These are phyloP conservation scores for Crepidodera aurea DNA, from an alignment of 2,888 invertebrate species.

Conservation along the genomic window DNA sequence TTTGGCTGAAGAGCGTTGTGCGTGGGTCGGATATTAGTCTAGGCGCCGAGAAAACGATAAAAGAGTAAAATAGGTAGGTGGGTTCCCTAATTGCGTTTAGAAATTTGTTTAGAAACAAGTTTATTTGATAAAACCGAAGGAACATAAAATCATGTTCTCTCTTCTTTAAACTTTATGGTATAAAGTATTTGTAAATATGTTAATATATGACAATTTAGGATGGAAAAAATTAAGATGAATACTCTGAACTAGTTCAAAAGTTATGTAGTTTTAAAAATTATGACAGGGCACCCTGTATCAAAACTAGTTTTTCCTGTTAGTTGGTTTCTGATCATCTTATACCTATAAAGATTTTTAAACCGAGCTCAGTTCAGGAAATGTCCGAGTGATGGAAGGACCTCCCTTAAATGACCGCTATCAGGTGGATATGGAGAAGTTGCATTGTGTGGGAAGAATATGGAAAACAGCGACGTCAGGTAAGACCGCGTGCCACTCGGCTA, in stretches of 20 bases:
- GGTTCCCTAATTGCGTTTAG: neutral
- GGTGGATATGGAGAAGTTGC: conserved; percentile 23
- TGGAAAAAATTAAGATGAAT: too few relatives aligned
- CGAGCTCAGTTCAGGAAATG: conserved; percentile 4
- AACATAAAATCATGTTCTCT: too few relatives aligned
- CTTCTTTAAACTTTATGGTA: too few relatives aligned
- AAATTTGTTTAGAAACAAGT: neutral
- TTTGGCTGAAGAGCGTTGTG: neutral
- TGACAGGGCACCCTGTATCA: too few relatives aligned
- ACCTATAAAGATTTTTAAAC: too few relatives aligned
- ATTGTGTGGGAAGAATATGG: conserved; percentile 30
- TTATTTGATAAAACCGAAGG: neutral
- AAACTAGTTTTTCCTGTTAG: too few relatives aligned
- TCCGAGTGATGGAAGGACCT: conserved; percentile 21
- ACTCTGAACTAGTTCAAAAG: too few relatives aligned
- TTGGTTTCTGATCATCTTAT: too few relatives aligned
- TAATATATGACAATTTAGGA: too few relatives aligned
- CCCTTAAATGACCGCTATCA: conserved; percentile 28
- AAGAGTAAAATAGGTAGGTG: neutral
- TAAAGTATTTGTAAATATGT: too few relatives aligned
- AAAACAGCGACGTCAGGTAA: conserved; percentile 30
- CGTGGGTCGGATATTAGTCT: neutral
- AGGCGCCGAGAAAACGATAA: neutral
- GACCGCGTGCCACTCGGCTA: conserved; percentile 39
- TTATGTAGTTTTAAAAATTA: too few relatives aligned